A percentile compares a stretch with the other conserved stretches of the same genome.
Conservation (phyloP, 2,113 vertebrate species). For the Sturnira hondurensis region DNA sequence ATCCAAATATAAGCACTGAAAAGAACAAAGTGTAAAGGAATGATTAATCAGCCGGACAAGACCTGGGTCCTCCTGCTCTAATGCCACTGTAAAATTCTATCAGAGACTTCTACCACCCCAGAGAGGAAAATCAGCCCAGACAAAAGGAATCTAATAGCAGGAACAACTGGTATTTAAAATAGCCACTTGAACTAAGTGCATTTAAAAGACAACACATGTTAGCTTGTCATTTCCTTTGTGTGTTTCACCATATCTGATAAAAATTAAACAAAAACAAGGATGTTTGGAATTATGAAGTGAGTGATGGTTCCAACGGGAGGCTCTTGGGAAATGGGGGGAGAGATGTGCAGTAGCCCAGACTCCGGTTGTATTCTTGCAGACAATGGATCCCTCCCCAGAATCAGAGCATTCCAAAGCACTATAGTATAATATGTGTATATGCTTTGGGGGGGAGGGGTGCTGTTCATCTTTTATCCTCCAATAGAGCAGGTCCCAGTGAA, state of each 20-base stretch:
- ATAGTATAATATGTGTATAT: neutral
- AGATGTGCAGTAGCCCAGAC: neutral
- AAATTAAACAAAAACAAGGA: conserved; percentile 69
- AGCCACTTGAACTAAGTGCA: conserved; percentile 58
- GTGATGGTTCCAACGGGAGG: conserved; percentile 23
- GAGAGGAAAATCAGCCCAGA: conserved; percentile 13
- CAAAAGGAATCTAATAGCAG: conserved; percentile 33
- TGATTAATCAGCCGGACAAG: neutral
- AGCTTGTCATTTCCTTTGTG: conserved; percentile 9
- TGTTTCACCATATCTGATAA: conserved; percentile 63
- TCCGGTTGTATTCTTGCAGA: neutral
- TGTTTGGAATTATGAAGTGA: conserved; percentile 56
- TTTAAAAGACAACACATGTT: conserved; percentile 52
- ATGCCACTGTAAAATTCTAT: neutral
- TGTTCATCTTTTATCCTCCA: neutral
- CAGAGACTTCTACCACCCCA: neutral
- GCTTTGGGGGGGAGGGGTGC: neutral
- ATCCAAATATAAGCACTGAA: neutral
- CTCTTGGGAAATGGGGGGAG: neutral
- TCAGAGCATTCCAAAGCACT: neutral
- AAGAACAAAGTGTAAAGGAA: neutral
- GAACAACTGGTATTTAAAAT: conserved; percentile 63
- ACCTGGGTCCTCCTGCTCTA: neutral
- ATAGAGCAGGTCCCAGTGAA: neutral
- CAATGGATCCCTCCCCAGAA: neutral